These are phyloP conservation scores for Eupithecia subumbrata DNA, from an alignment of 2,888 invertebrate species.

Conservation along the genomic window DNA sequence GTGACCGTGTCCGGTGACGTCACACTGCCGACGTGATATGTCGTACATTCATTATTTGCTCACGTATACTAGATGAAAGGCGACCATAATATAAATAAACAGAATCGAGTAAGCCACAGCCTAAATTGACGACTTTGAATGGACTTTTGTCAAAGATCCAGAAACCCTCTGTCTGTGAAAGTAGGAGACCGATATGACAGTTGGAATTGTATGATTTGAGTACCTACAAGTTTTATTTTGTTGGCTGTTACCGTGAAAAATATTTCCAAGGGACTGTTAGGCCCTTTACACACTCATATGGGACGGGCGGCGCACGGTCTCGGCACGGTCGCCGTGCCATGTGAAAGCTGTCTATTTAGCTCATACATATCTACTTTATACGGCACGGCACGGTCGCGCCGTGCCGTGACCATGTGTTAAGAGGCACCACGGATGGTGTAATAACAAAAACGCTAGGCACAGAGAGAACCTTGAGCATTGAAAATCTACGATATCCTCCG, in stretches of 20 bases:
- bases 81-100: constrained; percentile 80
- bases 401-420: too few relatives aligned
- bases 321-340: too few relatives aligned
- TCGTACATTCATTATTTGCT: constrained; percentile 81
- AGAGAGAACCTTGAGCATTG: neutral
- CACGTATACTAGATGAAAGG: constrained; percentile 82
- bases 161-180: constrained; percentile 45
- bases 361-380: too few relatives aligned
- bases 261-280: neutral
- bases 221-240: neutral
- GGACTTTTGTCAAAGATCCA: constrained; percentile 68
- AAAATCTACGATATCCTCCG: neutral
- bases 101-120: constrained; percentile 70
- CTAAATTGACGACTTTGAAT: constrained; percentile 69
- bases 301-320: too few relatives aligned
- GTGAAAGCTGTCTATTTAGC: too few relatives aligned
- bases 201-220: neutral
- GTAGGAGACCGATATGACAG: neutral
- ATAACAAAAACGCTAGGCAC: neutral
- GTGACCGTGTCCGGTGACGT: constrained; percentile 80
- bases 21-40: constrained; percentile 66
- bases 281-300: too few relatives aligned
- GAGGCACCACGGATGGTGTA: neutral
- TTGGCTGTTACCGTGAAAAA: neutral
- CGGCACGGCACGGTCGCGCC: too few relatives aligned